Evolutionary conservation across 2,113 vertebrate species (phyloP), one percentile per base, ranked within the genome.

Genomic region (Gopherus evgoodei): DNA sequence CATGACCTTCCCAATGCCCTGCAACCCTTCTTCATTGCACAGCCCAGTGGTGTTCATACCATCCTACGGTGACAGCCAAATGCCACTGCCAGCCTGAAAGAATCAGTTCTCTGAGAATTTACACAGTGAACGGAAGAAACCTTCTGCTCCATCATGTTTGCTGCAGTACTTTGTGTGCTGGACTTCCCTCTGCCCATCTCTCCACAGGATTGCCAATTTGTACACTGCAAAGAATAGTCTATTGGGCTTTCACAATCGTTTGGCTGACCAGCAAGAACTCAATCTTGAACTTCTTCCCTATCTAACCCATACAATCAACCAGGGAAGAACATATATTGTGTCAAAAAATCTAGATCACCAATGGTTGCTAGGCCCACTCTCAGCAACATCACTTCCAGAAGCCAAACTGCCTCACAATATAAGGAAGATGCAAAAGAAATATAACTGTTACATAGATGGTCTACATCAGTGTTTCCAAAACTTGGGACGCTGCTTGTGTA

Each of bases 241-340:
- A 85, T 84, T 19, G 49, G 81, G 44, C 38, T 52, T 86, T 88
- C 50, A 24, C 11, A 83, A 24, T 2, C n/a, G 8, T 59, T 81
- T 49, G 31, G 11, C n/a, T 49, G 1, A 0, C 0, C 2, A 5
- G 56, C 14, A 0, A 50, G 11, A 91, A 59, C 6, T 84, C 80
- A 72, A 24, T 62, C 84, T 53, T 2, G 3, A 93, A 81, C 19
- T 7, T 29, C 38, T 62, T 69, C 31, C 12, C 22, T 65, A 6
- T 1, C 29, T 9, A 7, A 87, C 22, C 72, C 11, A 6, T 12
- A 65, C 16, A 91, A 83, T 27, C 11, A 87, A 54, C 50, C n/a
- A 75, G 79, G 25, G 81, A 92, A 89, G 79, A 78, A 78, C 42
- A 6, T 24, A 47, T 47, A 50, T 57, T 87, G 90, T 91, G 0